These are phyloP conservation scores for Cottoperca gobio DNA, from an alignment of 2,797 vertebrate genomes.

Conservation along the genomic window DNA sequence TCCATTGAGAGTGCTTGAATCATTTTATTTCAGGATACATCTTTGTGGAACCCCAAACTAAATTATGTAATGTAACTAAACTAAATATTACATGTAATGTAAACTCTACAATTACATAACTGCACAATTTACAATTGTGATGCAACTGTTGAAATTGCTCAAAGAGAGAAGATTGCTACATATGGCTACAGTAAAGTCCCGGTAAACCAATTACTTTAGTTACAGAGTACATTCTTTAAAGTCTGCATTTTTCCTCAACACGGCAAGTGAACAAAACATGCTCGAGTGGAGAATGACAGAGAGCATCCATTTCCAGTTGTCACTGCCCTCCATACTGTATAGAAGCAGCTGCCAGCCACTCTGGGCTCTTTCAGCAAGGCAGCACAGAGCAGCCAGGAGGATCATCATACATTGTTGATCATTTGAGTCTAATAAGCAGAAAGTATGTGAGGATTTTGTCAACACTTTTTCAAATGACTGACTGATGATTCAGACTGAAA, in stretches of 20 bases:
- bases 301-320: slow-evolving; percentile 51
- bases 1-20: neutral
- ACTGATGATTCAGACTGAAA: slow-evolving; percentile 23
- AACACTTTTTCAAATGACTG: slow-evolving; percentile 10
- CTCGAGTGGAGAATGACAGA: slow-evolving; percentile 40
- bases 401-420: slow-evolving; percentile 58
- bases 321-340: slow-evolving; percentile 23
- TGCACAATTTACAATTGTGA: neutral
- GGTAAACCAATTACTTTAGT: slow-evolving; percentile 11
- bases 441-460: slow-evolving; percentile 7
- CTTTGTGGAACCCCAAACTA: neutral
- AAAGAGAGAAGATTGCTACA: slow-evolving; percentile 4
- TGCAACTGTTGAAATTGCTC: neutral
- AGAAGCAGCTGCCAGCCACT: slow-evolving; percentile 23
- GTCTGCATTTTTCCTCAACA: neutral
- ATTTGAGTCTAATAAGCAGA: slow-evolving; percentile 22
- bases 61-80: neutral
- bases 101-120: neutral
- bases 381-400: slow-evolving; percentile 34
- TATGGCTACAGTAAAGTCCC: neutral
- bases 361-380: slow-evolving; percentile 22
- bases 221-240: slow-evolving; percentile 25
- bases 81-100: too few relatives aligned
- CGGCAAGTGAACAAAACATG: slow-evolving; percentile 28
- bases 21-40: neutral